Conservation (phyloP, 2,797 vertebrate species). For the Setipinna tenuifilis region DNA sequence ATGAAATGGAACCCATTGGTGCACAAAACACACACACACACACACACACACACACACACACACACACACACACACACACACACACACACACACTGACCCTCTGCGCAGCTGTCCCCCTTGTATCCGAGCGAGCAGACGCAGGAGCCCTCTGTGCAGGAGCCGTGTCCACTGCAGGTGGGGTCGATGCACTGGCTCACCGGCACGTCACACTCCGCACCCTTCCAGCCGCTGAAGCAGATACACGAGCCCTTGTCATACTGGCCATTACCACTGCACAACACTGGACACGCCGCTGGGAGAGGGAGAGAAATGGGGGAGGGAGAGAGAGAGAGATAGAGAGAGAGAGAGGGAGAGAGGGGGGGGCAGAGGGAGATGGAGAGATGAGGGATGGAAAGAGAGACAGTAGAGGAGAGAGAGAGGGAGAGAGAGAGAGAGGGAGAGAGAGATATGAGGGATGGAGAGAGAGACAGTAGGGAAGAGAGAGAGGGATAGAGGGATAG, state of each 20-base stretch:
- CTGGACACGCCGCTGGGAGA: conserved; percentile 91
- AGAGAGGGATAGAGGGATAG: too few species aligned
- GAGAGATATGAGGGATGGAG: too few species aligned
- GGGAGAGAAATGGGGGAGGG: neutral
- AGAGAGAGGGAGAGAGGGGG: neutral
- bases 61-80: neutral
- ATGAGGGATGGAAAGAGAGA: too few species aligned
- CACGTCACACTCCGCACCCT: conserved; percentile 94
- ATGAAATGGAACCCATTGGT: neutral
- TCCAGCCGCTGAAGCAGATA: conserved; percentile 98
- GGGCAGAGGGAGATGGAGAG: too few species aligned
- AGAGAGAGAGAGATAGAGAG: neutral
- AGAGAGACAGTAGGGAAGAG: too few species aligned
- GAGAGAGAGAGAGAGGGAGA: conserved; percentile 21
- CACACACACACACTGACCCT: conserved; percentile 79
- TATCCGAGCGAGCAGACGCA: conserved; percentile 93
- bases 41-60: conserved; percentile 16
- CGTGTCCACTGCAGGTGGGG: conserved; percentile 91
- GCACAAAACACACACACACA: neutral
- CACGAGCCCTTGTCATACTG: conserved; percentile 97
- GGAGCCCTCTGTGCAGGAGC: conserved; percentile 92
- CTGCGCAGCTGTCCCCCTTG: conserved; percentile 92
- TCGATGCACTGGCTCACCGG: conserved; percentile 93
- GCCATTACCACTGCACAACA: conserved; percentile 96
- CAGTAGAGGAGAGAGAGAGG: too few species aligned